These are phyloP conservation scores for Drosophila antonietae DNA, from an alignment of 2,888 invertebrate genomes.

Conservation along the genomic window DNA sequence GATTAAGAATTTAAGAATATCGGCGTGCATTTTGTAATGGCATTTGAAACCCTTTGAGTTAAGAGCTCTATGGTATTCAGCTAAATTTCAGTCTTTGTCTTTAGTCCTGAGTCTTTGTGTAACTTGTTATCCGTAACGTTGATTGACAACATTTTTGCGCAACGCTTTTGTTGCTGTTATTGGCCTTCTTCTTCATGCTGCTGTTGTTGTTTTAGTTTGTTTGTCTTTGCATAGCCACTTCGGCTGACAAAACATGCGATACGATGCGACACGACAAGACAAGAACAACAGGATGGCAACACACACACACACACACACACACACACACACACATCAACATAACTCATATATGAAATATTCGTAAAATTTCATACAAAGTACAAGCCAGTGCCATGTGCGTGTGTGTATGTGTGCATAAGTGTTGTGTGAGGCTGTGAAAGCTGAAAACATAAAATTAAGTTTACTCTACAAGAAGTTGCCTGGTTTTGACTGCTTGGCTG, in stretches of 20 bases:
- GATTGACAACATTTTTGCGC: conserved; percentile 78
- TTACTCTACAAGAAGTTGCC: conserved; percentile 68
- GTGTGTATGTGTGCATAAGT: conserved; percentile 30
- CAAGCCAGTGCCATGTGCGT: conserved; percentile 57
- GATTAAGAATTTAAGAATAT: neutral
- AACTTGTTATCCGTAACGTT: conserved; percentile 65
- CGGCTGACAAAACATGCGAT: conserved; percentile 76
- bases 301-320: conserved; percentile 15
- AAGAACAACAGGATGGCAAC: conserved; percentile 34
- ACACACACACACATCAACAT: conserved; percentile 26
- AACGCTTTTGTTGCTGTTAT: conserved; percentile 41
- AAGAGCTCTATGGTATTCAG: conserved; percentile 27
- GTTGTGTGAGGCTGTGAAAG: conserved; percentile 39
- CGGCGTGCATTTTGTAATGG: conserved; percentile 2
- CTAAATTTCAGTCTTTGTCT: conserved; percentile 28
- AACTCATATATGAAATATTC: conserved; percentile 76
- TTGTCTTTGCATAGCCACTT: conserved; percentile 74
- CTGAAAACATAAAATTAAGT: conserved; percentile 74
- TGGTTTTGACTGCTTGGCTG: conserved; percentile 23
- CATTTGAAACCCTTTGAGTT: conserved; percentile 23
- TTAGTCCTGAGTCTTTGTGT: conserved; percentile 36
- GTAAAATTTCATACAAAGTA: conserved; percentile 77
- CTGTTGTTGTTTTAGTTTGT: conserved; percentile 49
- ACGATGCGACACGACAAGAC: conserved; percentile 66
- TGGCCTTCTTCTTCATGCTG: conserved; percentile 41